Base-by-base conservation (phyloP, 2,113 vertebrate genomes). In the Antigone vipio region DNA sequence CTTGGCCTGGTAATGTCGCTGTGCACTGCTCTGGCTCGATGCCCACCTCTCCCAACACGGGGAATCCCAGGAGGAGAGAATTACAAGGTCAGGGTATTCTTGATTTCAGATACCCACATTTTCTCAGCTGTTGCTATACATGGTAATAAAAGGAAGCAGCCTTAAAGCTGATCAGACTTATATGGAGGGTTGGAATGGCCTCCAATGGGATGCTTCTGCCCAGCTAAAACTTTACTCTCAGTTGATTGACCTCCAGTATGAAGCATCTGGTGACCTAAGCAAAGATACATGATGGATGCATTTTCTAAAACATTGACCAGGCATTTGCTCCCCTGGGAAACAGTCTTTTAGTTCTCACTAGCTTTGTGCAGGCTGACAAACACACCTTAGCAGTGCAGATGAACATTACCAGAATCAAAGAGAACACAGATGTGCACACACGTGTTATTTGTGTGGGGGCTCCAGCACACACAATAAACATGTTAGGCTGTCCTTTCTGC, bases 221-320 rank as follows among this genome's bases (percentile, higher is more conserved):
- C 40, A 40, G 40, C 23, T 64, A 42, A 56, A 71, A 38, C 50
- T 59, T 44, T n/a, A 30, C 3, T 44, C 15, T 58, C 15, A 24
- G 32, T 59, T 75, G 56, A 55, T n/a, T 18, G 9, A 64, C 38
- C 12, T 53, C n/a, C 74, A 17, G 34, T 47, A 29, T 29, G 27
- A 58, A 53, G 14, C 4, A 6, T 40, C 17, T 35, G 22, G 34
- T 92, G 47, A 40, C 29, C 64, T 80, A 38, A 64, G 19, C 18
- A 56, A n/a, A 81, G 53, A 21, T 59, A 40, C 1, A 9, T 0
- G 0, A 69, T 23, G 15, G 12, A 38, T 52, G 15, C 4, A 11
- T 90, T 68, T 93, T 66, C 42, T 59, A 9, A 66, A 74, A 49
- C 1, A 1, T 12, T 19, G 15, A 20, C 13, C 18, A 42, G 47